These are phyloP conservation scores for Oryzias woworae DNA, from an alignment of 2,113 vertebrate species.

Conservation along the genomic window DNA sequence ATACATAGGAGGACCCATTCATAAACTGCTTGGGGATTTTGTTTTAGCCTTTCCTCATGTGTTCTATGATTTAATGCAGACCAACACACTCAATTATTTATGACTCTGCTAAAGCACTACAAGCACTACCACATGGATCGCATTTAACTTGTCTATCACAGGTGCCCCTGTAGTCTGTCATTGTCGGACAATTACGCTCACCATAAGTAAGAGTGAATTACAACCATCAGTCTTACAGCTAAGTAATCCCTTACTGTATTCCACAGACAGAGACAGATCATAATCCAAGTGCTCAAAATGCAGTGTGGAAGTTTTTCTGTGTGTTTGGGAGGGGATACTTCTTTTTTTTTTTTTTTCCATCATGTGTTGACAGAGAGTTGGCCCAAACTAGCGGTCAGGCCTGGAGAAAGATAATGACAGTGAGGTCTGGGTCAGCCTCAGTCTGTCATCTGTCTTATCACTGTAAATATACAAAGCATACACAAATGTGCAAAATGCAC, in stretches of 20 bases:
- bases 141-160: constrained; percentile 19
- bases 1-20: constrained; percentile 15
- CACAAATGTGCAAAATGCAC: not conserved
- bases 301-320: constrained; percentile 12
- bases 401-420: constrained; percentile 44
- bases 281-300: constrained; percentile 7
- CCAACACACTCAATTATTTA: constrained; percentile 21
- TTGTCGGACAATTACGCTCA: constrained; percentile 47
- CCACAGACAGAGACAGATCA: constrained; percentile 1
- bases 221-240: constrained; percentile 7
- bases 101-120: constrained; percentile 42
- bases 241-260: constrained; percentile 15
- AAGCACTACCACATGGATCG: constrained; percentile 39
- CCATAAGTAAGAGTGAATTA: constrained; percentile 36
- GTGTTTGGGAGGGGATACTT: constrained; percentile 9
- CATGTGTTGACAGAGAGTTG: constrained; percentile 45
- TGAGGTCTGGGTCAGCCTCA: constrained; percentile 43
- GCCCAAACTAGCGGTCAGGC: constrained; percentile 37
- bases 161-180: constrained; percentile 33
- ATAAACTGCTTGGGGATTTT: constrained; percentile 7
- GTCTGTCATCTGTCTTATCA: constrained; percentile 52
- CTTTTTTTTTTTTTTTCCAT: constrained; percentile 20
- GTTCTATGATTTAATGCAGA: constrained; percentile 49
- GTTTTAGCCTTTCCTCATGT: constrained; percentile 35
- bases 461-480: constrained; percentile 9